These are phyloP conservation scores for Bettongia penicillata DNA, from an alignment of 2,113 vertebrate genomes.

Conservation along the genomic window DNA sequence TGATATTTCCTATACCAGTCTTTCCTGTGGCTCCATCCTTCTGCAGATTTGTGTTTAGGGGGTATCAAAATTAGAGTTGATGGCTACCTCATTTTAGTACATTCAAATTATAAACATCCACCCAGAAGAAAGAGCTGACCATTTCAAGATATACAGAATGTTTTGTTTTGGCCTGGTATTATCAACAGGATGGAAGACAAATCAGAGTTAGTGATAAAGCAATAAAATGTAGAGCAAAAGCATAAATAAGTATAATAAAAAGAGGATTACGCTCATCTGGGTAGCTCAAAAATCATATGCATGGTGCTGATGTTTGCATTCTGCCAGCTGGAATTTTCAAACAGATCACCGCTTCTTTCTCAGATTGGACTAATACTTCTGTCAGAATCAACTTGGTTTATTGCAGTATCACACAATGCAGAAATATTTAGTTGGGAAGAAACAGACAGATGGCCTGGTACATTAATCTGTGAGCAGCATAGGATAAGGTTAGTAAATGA, in stretches of 20 bases:
- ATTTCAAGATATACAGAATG: conserved; percentile 48
- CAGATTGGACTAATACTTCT: conserved; percentile 78
- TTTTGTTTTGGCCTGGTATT: conserved; percentile 25
- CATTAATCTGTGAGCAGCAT: conserved; percentile 79
- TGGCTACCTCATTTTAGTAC: neutral
- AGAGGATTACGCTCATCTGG: conserved; percentile 56
- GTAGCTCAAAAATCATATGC: conserved; percentile 62
- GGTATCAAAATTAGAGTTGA: neutral
- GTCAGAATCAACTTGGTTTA: conserved; percentile 68
- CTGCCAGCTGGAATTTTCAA: conserved; percentile 72
- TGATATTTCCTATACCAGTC: neutral
- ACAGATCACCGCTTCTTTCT: conserved; percentile 73
- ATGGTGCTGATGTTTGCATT: conserved; percentile 61
- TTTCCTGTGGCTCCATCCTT: neutral
- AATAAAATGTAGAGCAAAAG: conserved; percentile 65
- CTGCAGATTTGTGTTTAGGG: neutral
- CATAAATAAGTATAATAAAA: conserved; percentile 79
- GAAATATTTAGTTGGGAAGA: conserved; percentile 70
- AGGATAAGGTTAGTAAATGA: conserved; percentile 78
- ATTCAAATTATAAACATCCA: conserved; percentile 47
- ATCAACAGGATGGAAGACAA: conserved; percentile 44
- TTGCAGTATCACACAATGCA: conserved; percentile 57
- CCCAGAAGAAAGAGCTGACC: neutral
- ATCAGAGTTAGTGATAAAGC: conserved; percentile 46
- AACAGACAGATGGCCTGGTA: conserved; percentile 81